phyloP scores from a whole-genome alignment of 2,797 vertebrate species.

The Meriones psammophilus region DNA sequence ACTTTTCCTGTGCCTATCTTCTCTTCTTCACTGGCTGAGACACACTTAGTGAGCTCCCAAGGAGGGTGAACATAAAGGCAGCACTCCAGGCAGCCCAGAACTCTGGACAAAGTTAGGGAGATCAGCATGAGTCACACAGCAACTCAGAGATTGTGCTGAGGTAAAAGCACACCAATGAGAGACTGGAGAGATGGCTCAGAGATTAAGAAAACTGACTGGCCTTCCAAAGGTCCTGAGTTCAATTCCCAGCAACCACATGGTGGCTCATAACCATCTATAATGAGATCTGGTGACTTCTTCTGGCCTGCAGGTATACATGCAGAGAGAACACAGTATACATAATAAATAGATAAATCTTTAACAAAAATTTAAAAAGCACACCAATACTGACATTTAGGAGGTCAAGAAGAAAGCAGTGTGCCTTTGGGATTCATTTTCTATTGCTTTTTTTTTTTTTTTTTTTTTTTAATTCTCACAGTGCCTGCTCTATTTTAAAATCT shows the following conservation, averaged over 20 bases:
- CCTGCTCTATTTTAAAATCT: slow-evolving; percentile 22
- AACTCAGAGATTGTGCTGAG: no score
- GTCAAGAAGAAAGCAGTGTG: background rate
- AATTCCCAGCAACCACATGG: no score
- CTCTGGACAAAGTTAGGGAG: background rate
- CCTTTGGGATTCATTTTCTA: background rate
- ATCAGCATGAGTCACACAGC: background rate
- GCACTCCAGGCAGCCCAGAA: background rate
- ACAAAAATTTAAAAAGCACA: background rate
- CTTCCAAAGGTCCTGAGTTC: no score
- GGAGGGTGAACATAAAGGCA: background rate
- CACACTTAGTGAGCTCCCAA: background rate
- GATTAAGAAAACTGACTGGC: no score
- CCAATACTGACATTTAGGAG: background rate
- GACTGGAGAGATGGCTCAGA: no score
- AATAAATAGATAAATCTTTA: no score
- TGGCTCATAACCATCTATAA: no score
- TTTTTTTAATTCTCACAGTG: background rate
- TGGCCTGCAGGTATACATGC: no score
- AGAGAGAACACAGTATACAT: no score
- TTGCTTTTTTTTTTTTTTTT: background rate
- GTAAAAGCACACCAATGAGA: background rate
- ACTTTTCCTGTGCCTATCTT: background rate
- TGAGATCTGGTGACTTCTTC: no score
- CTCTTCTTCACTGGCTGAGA: background rate